These are phyloP conservation scores for Tragelaphus imberbis DNA, from an alignment of 2,113 vertebrate species.

Conservation along the genomic window DNA sequence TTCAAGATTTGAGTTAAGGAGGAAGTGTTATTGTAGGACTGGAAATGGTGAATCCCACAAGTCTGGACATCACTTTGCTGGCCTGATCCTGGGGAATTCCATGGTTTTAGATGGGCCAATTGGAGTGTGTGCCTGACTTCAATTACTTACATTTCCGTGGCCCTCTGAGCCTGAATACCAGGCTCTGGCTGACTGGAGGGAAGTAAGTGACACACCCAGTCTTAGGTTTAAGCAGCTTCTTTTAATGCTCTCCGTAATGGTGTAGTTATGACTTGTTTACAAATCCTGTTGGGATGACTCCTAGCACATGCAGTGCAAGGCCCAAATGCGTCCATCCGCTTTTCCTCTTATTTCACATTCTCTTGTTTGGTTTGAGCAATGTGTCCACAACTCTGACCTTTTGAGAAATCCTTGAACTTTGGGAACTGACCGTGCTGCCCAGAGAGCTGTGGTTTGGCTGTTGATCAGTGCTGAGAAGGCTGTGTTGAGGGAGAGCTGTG, in stretches of 20 bases:
- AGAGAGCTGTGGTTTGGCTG: background rate
- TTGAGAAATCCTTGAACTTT: conserved; percentile 22
- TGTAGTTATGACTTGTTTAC: background rate
- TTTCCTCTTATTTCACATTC: background rate
- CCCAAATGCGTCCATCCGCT: fast-evolving
- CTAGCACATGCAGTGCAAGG: background rate
- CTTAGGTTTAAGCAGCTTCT: background rate
- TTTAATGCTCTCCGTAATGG: background rate
- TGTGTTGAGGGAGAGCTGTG: background rate
- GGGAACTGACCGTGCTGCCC: conserved; percentile 12
- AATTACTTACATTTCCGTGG: background rate
- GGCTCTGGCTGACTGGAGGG: background rate
- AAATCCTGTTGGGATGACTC: background rate
- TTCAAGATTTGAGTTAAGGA: background rate
- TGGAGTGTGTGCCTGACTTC: background rate
- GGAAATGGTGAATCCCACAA: background rate
- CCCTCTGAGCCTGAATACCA: background rate
- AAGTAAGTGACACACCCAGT: background rate
- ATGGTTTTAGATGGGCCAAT: background rate
- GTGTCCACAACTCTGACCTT: conserved; percentile 26
- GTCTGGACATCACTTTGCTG: background rate
- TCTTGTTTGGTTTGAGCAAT: conserved; percentile 40
- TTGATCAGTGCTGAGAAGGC: background rate
- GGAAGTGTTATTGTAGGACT: background rate
- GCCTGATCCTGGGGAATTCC: background rate